These are phyloP conservation scores for Sturmia bella DNA, from an alignment of 2,888 invertebrate genomes.

Conservation along the genomic window DNA sequence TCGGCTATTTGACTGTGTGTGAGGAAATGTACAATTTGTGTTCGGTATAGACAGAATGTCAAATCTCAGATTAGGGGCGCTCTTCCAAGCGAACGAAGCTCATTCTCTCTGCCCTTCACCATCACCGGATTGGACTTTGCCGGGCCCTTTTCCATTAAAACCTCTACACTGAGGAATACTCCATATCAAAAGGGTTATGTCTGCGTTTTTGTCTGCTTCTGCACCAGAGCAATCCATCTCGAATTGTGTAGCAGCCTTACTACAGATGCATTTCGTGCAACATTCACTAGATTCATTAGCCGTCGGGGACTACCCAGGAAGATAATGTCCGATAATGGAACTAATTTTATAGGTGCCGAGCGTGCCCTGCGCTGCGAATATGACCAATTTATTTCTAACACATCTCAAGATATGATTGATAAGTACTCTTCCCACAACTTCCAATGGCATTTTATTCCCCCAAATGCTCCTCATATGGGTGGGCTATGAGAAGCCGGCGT, in stretches of 20 bases:
- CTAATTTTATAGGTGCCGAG: slow-evolving; percentile 53
- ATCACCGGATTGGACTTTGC: too few species aligned
- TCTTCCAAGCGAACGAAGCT: background rate
- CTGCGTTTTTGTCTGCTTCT: slow-evolving; percentile 50
- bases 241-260: slow-evolving; percentile 51
- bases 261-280: slow-evolving; percentile 40
- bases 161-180: too few species aligned
- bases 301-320: slow-evolving; percentile 55
- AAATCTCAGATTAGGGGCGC: slow-evolving; percentile 54
- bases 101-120: too few species aligned
- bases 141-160: too few species aligned
- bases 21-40: slow-evolving; percentile 43
- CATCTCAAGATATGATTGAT: background rate
- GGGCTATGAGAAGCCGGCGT: slow-evolving; percentile 56
- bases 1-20: slow-evolving; percentile 35
- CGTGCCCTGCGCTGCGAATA: background rate
- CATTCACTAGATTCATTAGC: slow-evolving; percentile 46
- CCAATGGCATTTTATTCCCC: slow-evolving; percentile 48
- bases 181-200: too few species aligned
- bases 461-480: slow-evolving; percentile 58
- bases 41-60: slow-evolving; percentile 34
- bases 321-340: slow-evolving; percentile 59
- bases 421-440: slow-evolving; percentile 6
- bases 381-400: background rate
- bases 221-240: slow-evolving; percentile 49